Evolutionary conservation across 1,140 invertebrate species (phyloP), one percentile per base, ranked within the genome.

Genomic region (Sitodiplosis mosellana): DNA sequence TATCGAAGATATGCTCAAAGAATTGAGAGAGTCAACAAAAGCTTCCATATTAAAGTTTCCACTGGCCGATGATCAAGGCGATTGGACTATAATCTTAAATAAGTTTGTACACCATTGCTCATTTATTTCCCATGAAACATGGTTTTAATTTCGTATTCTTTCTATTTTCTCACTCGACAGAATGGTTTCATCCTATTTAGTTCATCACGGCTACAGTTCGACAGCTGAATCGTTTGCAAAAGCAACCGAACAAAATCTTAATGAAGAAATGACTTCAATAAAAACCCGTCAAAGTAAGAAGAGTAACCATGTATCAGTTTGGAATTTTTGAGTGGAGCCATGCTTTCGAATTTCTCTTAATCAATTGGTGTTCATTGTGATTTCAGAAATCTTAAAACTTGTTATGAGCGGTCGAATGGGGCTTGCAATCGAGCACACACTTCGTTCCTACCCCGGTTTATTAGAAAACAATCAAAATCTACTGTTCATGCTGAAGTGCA

Each of bases 181-280:
- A 72, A 88, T 97, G 80, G 90, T 97, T 46, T 92, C 88, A 49
- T 85, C 91, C 45, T 99, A 97, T 73, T 76, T 98, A 57, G 87
- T 97, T 52, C 93, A 97, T 70, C 90, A 96, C 68, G 93, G 93
- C 40, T 97, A 94, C 65, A 93, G 87, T 75, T 80, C 85, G 53
- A 92, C 93, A 53, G 92, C 93, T 49, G 90, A 96, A 71, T 83
- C 89, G n/a, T 97, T 97, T 69, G 83, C 87, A 54, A 78, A 80
- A 60, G 82, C 81, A 59, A 95, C 93, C 49, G 81, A 81, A 49
- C 87, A 93, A 70, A 73, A 77, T 51, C 88, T 96, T 61, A 78
- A 84, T 53, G 94, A 97, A 73, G 91, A 96, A 64, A 74, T 95
- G 50, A 74, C 80, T 49, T 95, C 91, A 40, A 96, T 97, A 56